Evolutionary conservation across 2,888 invertebrate genomes (phyloP).

Genomic region (Troides aeacus): DNA sequence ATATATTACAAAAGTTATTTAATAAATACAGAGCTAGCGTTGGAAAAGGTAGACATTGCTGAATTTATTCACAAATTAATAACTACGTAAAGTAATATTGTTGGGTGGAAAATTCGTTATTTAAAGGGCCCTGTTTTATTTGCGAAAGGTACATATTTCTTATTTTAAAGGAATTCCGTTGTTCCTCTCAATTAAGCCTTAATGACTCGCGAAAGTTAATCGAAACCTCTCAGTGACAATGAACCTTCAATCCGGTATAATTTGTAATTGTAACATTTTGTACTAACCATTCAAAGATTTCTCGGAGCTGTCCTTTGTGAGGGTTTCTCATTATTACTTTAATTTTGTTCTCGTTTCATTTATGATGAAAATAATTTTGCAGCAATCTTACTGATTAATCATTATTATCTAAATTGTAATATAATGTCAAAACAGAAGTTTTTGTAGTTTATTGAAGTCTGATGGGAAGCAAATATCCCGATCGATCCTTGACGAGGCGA

Average conservation of each 20-base stretch:
- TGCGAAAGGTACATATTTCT: neutral
- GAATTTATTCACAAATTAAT: neutral
- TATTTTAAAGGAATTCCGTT: conserved; percentile 11
- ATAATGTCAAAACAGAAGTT: no score
- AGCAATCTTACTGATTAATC: neutral
- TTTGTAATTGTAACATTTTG: conserved; percentile 21
- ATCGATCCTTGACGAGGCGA: no score
- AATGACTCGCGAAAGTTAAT: conserved; percentile 24
- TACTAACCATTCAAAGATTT: conserved; percentile 1
- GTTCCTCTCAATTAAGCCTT: conserved; percentile 18
- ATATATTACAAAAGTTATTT: no score
- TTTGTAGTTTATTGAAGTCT: no score
- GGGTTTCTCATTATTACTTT: conserved; percentile 3
- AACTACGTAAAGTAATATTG: neutral
- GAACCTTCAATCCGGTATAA: conserved; percentile 14
- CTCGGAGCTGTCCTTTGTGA: conserved; percentile 3
- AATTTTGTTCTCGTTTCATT: conserved; percentile 3
- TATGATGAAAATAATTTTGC: neutral
- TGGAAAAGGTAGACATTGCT: neutral
- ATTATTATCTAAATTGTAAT: neutral
- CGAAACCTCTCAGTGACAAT: conserved; percentile 21
- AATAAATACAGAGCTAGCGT: no score
- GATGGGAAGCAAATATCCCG: no score
- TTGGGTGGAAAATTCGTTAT: neutral
- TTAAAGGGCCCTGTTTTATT: neutral